Evolutionary conservation across 1,140 invertebrate genomes (phyloP).

Genomic region (Drosophila prosaltans): DNA sequence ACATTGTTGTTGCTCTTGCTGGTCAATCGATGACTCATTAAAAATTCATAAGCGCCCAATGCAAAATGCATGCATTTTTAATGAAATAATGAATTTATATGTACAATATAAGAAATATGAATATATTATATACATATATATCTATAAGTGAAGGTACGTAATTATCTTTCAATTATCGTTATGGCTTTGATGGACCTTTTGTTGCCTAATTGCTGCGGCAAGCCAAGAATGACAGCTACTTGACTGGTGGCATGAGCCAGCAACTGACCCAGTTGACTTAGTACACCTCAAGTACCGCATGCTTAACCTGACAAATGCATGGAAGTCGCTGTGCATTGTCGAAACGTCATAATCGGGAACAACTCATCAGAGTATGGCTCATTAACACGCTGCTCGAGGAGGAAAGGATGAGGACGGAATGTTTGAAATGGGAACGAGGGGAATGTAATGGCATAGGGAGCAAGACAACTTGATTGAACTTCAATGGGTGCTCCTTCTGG

Average conservation of each 20-base stretch:
- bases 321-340: conserved; percentile 12
- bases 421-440: not conserved
- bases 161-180: conserved; percentile 70
- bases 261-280: conserved; percentile 40
- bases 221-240: conserved; percentile 10
- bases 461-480: conserved; percentile 75
- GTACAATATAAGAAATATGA: conserved; percentile 9
- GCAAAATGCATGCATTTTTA: conserved; percentile 46
- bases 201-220: conserved; percentile 8
- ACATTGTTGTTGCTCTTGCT: conserved; percentile 17
- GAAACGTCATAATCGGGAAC: conserved; percentile 37
- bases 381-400: conserved; percentile 55
- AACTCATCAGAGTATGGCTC: conserved; percentile 62
- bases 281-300: conserved; percentile 23
- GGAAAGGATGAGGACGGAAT: not conserved
- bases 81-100: conserved; percentile 57
- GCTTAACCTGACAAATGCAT: conserved; percentile 20
- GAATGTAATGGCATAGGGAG: not conserved
- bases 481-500: conserved; percentile 44
- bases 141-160: conserved; percentile 26
- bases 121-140: not conserved
- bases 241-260: not conserved
- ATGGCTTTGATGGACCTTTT: conserved; percentile 3
- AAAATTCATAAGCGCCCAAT: conserved; percentile 40
- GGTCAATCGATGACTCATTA: conserved; percentile 34